Conservation (phyloP, 2,113 vertebrate species). For the Chaetodon trifascialis region DNA sequence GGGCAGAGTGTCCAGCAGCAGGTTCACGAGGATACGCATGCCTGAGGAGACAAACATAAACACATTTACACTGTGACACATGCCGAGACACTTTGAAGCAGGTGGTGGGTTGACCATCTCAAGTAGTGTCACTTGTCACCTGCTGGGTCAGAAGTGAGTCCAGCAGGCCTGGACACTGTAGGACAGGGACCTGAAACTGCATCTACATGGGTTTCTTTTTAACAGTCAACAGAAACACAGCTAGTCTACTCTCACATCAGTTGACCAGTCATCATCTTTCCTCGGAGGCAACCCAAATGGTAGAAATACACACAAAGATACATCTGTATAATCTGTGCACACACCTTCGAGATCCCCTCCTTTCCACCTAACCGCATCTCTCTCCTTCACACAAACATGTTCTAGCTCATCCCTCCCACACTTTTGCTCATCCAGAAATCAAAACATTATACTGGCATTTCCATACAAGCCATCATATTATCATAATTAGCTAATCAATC, state of each 20-base stretch:
- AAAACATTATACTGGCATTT: conserved; percentile 28
- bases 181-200: background rate
- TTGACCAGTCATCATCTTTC: background rate
- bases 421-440: background rate
- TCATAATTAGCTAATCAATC: conserved; percentile 71
- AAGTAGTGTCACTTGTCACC: background rate
- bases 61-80: background rate
- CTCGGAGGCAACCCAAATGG: background rate
- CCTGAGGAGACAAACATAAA: conserved; percentile 52
- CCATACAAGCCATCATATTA: conserved; percentile 30
- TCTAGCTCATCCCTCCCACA: background rate
- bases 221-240: background rate
- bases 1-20: conserved; percentile 81
- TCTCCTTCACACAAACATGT: background rate
- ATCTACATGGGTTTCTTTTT: background rate
- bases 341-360: background rate
- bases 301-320: conserved; percentile 2
- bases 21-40: conserved; percentile 82
- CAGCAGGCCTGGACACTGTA: too few relatives aligned
- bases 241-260: too few relatives aligned
- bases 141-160: background rate
- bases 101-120: background rate
- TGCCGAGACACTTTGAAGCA: too few relatives aligned
- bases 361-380: background rate
- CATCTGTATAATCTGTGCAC: background rate